A percentile compares a stretch with the other conserved stretches of the same genome.
phyloP scores from a whole-genome alignment of 2,113 vertebrate genomes.

The Mionectes macconnelli region DNA sequence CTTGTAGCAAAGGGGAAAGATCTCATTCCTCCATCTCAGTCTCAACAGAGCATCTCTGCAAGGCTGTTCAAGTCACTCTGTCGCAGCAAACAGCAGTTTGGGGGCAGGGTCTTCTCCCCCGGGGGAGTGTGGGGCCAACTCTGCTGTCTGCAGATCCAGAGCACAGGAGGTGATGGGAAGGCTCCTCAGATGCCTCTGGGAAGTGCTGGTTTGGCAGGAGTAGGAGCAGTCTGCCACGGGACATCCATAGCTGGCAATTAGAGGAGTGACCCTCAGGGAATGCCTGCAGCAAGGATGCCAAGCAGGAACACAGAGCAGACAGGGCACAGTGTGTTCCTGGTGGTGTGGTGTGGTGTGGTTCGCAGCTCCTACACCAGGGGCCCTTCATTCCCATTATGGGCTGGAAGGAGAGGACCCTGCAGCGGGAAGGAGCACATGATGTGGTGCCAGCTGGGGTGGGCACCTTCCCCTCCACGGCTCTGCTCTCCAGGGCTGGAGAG shows the following conservation, averaged over 20 bases:
- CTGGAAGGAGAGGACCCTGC: background rate
- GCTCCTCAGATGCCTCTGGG: background rate
- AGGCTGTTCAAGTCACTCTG: background rate
- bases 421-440: accelerated
- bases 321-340: background rate
- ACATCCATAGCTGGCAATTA: background rate
- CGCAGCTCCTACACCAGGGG: background rate
- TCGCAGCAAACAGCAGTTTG: background rate
- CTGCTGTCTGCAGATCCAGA: background rate
- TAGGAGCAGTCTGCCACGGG: background rate
- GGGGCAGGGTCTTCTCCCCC: background rate
- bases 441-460: background rate
- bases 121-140: background rate
- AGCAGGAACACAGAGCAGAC: background rate
- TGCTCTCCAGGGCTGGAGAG: background rate
- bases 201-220: background rate
- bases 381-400: background rate
- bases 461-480: background rate
- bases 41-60: background rate
- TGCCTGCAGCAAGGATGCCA: background rate
- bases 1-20: background rate
- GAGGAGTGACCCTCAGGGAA: background rate
- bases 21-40: background rate
- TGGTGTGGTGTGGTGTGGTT: background rate
- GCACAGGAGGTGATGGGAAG: background rate